A percentile compares a stretch with the other conserved stretches of the same genome.
Conservation (phyloP, 1,140 invertebrate species). For the Protaetia brevitarsis region DNA sequence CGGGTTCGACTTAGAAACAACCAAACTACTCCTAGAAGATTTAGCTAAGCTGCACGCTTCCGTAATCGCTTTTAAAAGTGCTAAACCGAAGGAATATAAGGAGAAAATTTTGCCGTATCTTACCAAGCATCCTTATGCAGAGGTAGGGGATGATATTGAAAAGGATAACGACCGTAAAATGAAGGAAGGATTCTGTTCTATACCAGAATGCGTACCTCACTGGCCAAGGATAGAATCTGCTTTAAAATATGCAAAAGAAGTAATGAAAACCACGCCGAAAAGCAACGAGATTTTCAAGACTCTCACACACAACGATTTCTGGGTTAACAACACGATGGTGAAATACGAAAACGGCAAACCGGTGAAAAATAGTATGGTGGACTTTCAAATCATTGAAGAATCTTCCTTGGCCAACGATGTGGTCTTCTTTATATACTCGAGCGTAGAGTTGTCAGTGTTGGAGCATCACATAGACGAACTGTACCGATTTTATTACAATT, state of each 20-base stretch:
- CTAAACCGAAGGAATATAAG: slow-evolving; percentile 50
- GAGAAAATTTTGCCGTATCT: slow-evolving; percentile 43
- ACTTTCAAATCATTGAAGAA: slow-evolving; percentile 57
- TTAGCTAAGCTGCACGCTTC: slow-evolving; percentile 49
- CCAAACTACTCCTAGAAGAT: slow-evolving; percentile 38
- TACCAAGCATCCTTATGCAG: slow-evolving; percentile 35
- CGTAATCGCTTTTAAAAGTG: slow-evolving; percentile 43
- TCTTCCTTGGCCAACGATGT: slow-evolving; percentile 54
- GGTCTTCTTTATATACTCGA: slow-evolving; percentile 55
- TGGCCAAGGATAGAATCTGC: slow-evolving; percentile 31
- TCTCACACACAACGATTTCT: slow-evolving; percentile 32
- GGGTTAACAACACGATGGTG: slow-evolving; percentile 28
- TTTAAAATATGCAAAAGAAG: neutral
- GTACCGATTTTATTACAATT: slow-evolving; percentile 52
- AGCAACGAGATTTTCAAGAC: slow-evolving; percentile 31
- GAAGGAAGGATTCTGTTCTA: slow-evolving; percentile 36
- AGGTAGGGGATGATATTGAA: slow-evolving; percentile 35
- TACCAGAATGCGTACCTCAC: slow-evolving; percentile 39
- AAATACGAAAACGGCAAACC: slow-evolving; percentile 46
- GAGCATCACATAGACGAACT: slow-evolving; percentile 48
- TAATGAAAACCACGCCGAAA: neutral
- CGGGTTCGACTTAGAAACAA: slow-evolving; percentile 46
- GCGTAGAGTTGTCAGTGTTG: slow-evolving; percentile 46
- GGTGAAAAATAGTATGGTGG: slow-evolving; percentile 55
- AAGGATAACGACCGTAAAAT: slow-evolving; percentile 37